Conservation (phyloP, 53 echinoderm and acorn worm genomes). For the Arbacia lixula region DNA sequence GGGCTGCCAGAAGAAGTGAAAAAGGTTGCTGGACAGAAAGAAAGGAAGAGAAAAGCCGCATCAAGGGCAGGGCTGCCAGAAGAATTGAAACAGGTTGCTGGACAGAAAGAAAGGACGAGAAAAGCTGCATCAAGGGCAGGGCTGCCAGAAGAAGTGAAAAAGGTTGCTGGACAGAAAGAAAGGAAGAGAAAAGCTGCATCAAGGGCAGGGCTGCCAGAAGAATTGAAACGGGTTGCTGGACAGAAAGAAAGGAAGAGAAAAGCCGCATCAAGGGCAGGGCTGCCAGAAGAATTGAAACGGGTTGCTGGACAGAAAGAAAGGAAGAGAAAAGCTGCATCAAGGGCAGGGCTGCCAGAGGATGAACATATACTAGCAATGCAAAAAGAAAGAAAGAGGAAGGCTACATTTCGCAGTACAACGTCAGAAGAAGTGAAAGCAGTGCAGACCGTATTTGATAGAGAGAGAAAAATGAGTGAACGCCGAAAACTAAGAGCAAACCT, state of each 20-base stretch:
- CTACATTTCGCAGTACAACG: not conserved
- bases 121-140: not conserved
- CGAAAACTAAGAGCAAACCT: not conserved
- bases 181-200: constrained; percentile 3
- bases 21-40: not conserved
- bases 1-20: not conserved
- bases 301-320: not conserved
- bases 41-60: not conserved
- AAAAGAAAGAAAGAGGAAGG: not conserved
- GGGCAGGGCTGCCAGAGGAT: too few species aligned
- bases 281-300: not conserved
- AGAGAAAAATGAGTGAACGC: not conserved
- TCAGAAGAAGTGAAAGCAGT: not conserved
- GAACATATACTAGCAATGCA: not conserved
- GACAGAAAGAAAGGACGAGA: not conserved
- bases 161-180: not conserved
- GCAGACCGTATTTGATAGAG: not conserved
- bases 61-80: not conserved
- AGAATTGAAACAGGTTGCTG: not conserved
- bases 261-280: not conserved
- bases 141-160: not conserved
- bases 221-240: not conserved
- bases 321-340: not conserved
- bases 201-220: not conserved
- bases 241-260: not conserved